Percentiles rank a stretch among this genome's conserved stretches.
These are phyloP conservation scores for Psettodes erumei DNA, from an alignment of 2,113 vertebrate genomes.

Conservation along the genomic window DNA sequence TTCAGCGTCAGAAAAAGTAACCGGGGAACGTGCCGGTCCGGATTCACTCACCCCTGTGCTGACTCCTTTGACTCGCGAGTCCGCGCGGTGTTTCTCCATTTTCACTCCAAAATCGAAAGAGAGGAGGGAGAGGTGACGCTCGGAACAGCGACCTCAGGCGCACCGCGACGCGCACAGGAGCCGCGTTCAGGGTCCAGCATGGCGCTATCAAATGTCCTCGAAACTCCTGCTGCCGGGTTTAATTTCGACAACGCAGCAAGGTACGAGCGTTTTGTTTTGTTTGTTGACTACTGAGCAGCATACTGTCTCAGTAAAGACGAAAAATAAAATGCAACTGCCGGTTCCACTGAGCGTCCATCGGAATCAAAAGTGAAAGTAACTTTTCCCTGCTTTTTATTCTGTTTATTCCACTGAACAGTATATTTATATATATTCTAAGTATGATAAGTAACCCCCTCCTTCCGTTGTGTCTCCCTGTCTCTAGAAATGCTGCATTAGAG, in stretches of 20 bases:
- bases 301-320: rapidly evolving
- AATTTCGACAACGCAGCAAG: constrained; percentile 77
- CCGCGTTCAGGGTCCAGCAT: constrained; percentile 50
- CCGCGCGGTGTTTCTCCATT: constrained; percentile 67
- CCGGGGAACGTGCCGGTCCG: rapidly evolving
- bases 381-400: constrained; percentile 3
- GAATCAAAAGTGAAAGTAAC: constrained; percentile 75
- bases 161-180: constrained; percentile 58
- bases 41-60: constrained; percentile 82
- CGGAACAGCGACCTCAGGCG: constrained; percentile 60
- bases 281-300: not conserved
- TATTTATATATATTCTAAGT: not conserved
- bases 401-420: not conserved
- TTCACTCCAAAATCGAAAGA: constrained; percentile 49
- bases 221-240: constrained; percentile 74
- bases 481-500: constrained; percentile 75
- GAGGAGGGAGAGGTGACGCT: constrained; percentile 36
- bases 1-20: too few relatives aligned
- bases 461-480: not conserved
- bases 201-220: constrained; percentile 69
- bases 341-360: rapidly evolving
- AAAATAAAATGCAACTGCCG: rapidly evolving
- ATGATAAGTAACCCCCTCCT: too few relatives aligned
- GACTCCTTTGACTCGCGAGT: constrained; percentile 73
- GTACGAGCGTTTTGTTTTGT: constrained; percentile 42